These are phyloP conservation scores for Adela reaumurella DNA, from an alignment of 2,888 invertebrate genomes.

Conservation along the genomic window DNA sequence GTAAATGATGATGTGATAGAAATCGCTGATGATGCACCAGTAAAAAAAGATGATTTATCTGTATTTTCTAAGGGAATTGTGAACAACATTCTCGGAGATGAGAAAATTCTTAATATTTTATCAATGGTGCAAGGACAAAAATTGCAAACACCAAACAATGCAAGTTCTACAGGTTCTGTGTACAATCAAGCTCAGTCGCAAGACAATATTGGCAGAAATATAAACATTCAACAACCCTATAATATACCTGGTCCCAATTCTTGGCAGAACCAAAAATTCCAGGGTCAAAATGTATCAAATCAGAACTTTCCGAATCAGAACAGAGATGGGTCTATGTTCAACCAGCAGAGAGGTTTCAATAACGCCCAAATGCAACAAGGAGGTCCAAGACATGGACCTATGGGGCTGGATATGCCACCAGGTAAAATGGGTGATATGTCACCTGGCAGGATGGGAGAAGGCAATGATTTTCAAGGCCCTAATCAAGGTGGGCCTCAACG, in stretches of 20 bases:
- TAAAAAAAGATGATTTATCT: slow-evolving; percentile 44
- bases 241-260: neutral
- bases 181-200: too few relatives aligned
- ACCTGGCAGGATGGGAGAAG: too few relatives aligned
- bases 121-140: slow-evolving; percentile 34
- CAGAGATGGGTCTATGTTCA: neutral
- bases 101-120: slow-evolving; percentile 59
- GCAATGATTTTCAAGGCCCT: too few relatives aligned
- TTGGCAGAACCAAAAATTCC: neutral
- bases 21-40: slow-evolving; percentile 22
- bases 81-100: slow-evolving; percentile 60
- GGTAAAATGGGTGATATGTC: too few relatives aligned
- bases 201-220: neutral
- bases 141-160: neutral
- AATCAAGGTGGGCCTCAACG: too few relatives aligned
- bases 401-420: too few relatives aligned
- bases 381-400: too few relatives aligned
- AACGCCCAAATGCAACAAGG: neutral
- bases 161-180: neutral
- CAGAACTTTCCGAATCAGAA: neutral
- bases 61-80: slow-evolving; percentile 62
- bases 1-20: slow-evolving; percentile 24
- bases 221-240: neutral
- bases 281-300: neutral
- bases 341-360: neutral